Conservation (phyloP, 2,113 vertebrate species). For the Aspiorhynchus laticeps region DNA sequence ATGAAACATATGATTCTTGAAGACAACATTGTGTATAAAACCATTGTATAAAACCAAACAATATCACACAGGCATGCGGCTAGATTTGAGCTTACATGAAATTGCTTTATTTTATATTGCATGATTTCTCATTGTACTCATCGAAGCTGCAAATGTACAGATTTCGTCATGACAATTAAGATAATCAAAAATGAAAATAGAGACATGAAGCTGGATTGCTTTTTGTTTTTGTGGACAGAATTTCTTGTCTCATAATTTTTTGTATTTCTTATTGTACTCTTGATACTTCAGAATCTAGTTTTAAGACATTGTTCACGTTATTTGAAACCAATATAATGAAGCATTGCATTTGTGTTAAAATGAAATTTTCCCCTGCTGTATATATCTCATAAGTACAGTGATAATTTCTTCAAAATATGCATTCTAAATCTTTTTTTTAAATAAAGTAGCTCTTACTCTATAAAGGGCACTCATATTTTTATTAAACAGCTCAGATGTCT, state of each 20-base stretch:
- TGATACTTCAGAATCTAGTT: not conserved
- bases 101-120: not conserved
- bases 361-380: not conserved
- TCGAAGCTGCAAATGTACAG: not conserved
- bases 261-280: not conserved
- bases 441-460: conserved; percentile 16
- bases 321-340: not conserved
- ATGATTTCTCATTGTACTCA: not conserved
- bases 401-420: not conserved
- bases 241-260: not conserved
- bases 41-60: not conserved
- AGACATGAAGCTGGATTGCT: not conserved
- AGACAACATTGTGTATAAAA: not conserved
- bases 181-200: not conserved
- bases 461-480: conserved; percentile 9
- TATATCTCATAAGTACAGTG: not conserved
- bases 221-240: not conserved
- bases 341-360: not conserved
- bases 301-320: not conserved
- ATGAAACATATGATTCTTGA: not conserved
- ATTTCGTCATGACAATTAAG: not conserved
- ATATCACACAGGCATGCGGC: not conserved
- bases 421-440: not conserved
- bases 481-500: conserved; percentile 14
- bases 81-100: not conserved